A percentile compares a stretch with the other conserved stretches of the same genome.
phyloP scores from a whole-genome alignment of 2,888 invertebrate genomes.

The Scotopteryx bipunctaria region DNA sequence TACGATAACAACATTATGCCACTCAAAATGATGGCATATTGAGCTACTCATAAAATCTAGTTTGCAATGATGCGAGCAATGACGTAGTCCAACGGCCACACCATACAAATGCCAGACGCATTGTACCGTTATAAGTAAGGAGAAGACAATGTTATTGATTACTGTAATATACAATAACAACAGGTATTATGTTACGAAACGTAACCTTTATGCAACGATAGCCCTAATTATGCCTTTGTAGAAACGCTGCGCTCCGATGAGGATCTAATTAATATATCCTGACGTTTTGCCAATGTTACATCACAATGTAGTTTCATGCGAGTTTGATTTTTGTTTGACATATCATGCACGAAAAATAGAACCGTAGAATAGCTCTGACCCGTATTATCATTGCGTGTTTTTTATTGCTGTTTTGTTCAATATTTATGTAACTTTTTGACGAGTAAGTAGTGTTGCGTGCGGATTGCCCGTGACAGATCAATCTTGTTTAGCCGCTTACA shows the following conservation, averaged over 20 bases:
- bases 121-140: conserved; percentile 17
- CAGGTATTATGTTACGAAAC: conserved; percentile 27
- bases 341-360: conserved; percentile 21
- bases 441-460: conserved; percentile 37
- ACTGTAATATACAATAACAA: no score
- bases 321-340: conserved; percentile 25
- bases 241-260: conserved; percentile 30
- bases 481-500: no score
- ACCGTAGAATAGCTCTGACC: conserved; percentile 8
- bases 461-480: no score
- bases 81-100: conserved; percentile 1
- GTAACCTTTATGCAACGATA: conserved; percentile 32
- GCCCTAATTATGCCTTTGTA: conserved; percentile 34
- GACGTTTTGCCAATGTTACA: conserved; percentile 30
- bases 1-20: background rate
- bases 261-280: conserved; percentile 34
- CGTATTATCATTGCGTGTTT: conserved; percentile 15
- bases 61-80: conserved; percentile 7
- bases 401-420: conserved; percentile 22
- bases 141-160: no score
- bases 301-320: conserved; percentile 22
- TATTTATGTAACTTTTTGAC: conserved; percentile 36
- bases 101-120: conserved; percentile 10
- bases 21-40: background rate
- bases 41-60: conserved; percentile 1